Percentiles rank a stretch among this genome's conserved stretches.
Evolutionary conservation across 2,113 vertebrate genomes (phyloP).

Genomic region (Pelecanus crispus): DNA sequence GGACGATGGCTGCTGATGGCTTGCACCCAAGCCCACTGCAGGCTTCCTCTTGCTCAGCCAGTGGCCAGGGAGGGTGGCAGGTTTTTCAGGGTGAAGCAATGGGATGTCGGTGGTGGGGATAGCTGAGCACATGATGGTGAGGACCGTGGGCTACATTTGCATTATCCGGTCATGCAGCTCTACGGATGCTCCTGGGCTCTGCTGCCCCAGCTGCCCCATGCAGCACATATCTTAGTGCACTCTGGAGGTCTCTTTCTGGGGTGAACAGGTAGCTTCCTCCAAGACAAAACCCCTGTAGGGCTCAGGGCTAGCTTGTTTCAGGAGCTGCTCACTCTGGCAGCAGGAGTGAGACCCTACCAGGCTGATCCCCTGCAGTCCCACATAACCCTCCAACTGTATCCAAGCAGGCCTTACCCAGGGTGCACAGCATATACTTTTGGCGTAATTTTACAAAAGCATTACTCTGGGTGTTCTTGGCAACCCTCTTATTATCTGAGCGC

Average conservation of each 20-base stretch:
- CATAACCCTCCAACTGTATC: background rate
- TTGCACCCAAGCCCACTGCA: background rate
- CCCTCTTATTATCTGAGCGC: background rate
- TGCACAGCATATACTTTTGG: background rate
- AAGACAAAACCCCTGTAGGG: background rate
- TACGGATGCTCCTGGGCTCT: background rate
- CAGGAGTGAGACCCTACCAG: background rate
- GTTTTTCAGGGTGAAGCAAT: background rate
- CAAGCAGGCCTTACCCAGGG: background rate
- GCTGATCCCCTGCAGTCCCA: background rate
- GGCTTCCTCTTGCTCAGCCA: background rate
- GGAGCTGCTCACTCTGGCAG: background rate
- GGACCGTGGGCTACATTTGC: background rate
- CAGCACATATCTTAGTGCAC: background rate
- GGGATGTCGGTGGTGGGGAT: background rate
- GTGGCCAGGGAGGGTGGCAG: background rate
- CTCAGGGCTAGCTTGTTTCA: background rate
- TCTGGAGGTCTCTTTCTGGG: background rate
- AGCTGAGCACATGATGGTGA: background rate
- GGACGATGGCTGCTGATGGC: background rate
- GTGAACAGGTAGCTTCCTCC: background rate
- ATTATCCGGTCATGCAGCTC: background rate
- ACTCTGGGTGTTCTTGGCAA: background rate
- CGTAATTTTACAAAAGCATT: background rate
- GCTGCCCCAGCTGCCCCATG: rapidly evolving